Evolutionary conservation across 2,888 invertebrate species (phyloP), one percentile per base, ranked within the genome.

Genomic region (Chymomyza procnemis): DNA sequence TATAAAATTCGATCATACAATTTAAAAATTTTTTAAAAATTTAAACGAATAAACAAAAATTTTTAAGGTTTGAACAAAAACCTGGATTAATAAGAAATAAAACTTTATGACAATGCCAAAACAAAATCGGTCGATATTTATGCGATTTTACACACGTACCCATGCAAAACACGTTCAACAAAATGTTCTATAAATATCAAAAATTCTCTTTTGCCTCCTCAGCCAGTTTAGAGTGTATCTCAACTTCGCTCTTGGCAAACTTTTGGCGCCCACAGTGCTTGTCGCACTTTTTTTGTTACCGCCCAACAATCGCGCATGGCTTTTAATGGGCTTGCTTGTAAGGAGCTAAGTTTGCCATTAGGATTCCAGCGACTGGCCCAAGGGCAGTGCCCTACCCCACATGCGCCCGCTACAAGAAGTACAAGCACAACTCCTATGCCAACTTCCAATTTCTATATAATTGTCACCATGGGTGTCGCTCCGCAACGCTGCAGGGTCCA

Each of bases 391-490:
- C 54, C 68, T 22, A 22, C 62, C 54, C 57, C 48, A 30, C n/a
- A n/a, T n/a, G n/a, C n/a, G n/a, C n/a, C 19, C 16, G 19, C 19
- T 50, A 16, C 34, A 41, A 41, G 12, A 41, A 4, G 34, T 2
- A 41, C 34, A 41, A 41, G 12, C 9, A 30, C 30, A 41, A 41
- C 34, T 34, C 22, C 46, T 19, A 54, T 58, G 62, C 68, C 65
- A 64, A 72, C 74, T 66, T 70, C 67, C 67, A 71, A 64, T 64
- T 61, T 70, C 60, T 72, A 69, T 79, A 85, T 87, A 88, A 88
- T 88, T 87, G 88, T 88, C 88, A 88, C 88, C 87, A 80, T 80
- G 88, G 88, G 88, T 87, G 88, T 85, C 74, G 71, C 66, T 71
- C 69, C 47, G 47, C 61, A 61, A 64, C 72, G 78, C 71, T 52